Base-by-base conservation (phyloP, 2,797 vertebrate genomes). In the Propithecus deckenii region DNA sequence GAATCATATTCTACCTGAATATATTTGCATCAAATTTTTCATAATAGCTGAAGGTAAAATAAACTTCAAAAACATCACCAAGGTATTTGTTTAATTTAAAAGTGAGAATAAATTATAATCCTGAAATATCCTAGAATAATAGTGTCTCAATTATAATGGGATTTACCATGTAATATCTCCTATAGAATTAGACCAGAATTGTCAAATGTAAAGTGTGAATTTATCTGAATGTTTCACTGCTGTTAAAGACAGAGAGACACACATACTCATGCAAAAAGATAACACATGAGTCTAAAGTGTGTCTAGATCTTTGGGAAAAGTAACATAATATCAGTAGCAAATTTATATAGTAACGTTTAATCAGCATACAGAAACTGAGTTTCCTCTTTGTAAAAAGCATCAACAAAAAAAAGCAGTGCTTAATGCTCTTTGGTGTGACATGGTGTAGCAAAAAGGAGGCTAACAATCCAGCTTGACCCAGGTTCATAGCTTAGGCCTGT, bases 81-180 rank as follows among this genome's bases (percentile, higher is more conserved):
- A 6, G 65, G 25, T 86, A 81, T 74, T 65, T 17, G 79, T 52
- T 91, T 93, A 55, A 91, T 83, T 83, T 71, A 95, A 95, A 89
- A 28, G 23, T n/a, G 13, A 94, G 57, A 67, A 61, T 89, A 72
- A 84, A 46, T 55, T 72, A 6, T 50, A 43, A 43, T 67, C 59
- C 75, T 80, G 50, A 69, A 90, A 83, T 55, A 78, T 50, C 5
- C 9, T 43, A 55, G 10, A 95, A 89, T 74, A 94, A 74, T 10
- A 59, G 13, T 20, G 2, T 50, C n/a, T 30, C 52, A 41, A 1
- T 46, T 91, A 1, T 41, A 81, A 75, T 25, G 46, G 48, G 28
- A 67, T 89, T 80, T 85, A n/a, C 46, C n/a, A 5, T 48, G 55
- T 84, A 7, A 52, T 20, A 20, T 46, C 48, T 87, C 41, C 30